These are phyloP conservation scores for Phrynocephalus versicolor DNA, from an alignment of 2,113 vertebrate species.

Conservation along the genomic window DNA sequence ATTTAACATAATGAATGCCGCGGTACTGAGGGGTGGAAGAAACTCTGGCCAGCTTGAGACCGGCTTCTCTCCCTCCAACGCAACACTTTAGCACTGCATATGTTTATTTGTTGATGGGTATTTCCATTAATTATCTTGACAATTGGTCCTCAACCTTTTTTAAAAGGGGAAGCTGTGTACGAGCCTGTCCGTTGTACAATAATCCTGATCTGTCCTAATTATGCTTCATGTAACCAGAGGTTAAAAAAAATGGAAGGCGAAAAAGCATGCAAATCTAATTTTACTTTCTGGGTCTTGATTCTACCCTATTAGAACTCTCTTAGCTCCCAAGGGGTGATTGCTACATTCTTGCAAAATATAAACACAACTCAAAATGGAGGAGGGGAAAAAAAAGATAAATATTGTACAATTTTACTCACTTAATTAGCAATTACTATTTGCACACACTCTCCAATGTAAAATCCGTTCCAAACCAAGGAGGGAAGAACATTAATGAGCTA, in stretches of 20 bases:
- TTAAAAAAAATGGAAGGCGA: conserved; percentile 47
- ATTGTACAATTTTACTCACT: conserved; percentile 60
- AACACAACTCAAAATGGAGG: conserved; percentile 31
- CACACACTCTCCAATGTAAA: conserved; percentile 65
- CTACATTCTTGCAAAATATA: conserved; percentile 20
- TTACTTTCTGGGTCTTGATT: conserved; percentile 38
- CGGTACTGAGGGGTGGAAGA: neutral
- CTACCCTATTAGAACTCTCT: conserved; percentile 32
- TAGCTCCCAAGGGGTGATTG: conserved; percentile 34
- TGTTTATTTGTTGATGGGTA: conserved; percentile 26
- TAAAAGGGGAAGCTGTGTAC: conserved; percentile 39
- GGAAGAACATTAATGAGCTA: conserved; percentile 73
- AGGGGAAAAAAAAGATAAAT: conserved; percentile 27
- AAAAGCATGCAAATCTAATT: conserved; percentile 51
- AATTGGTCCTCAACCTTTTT: conserved; percentile 47
- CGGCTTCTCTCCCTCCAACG: conserved; percentile 3
- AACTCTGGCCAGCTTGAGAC: neutral
- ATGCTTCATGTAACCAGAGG: conserved; percentile 1
- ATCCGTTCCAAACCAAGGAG: conserved; percentile 62
- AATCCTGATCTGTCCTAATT: conserved; percentile 48
- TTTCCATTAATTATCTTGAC: conserved; percentile 55
- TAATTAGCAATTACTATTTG: conserved; percentile 73
- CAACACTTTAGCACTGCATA: conserved; percentile 1
- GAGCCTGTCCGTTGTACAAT: conserved; percentile 44
- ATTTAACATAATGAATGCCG: neutral